These are phyloP conservation scores for Erinaceus europaeus DNA, from an alignment of 2,113 vertebrate genomes.

Conservation along the genomic window DNA sequence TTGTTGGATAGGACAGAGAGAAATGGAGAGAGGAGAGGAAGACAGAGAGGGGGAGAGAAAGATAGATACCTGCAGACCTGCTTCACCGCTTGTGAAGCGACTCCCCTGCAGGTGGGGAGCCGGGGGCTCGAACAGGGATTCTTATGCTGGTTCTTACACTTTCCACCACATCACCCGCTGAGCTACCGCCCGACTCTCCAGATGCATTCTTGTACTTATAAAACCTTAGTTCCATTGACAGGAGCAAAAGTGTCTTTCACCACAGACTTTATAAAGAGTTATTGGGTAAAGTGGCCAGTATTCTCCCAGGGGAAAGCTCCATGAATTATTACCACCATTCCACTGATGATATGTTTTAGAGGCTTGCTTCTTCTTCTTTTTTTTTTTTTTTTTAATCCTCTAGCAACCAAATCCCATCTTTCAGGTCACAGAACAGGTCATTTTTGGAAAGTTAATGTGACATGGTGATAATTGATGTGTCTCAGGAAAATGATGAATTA, in stretches of 20 bases:
- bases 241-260: no score
- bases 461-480: constrained; percentile 45
- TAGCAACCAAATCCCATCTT: not conserved
- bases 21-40: no score
- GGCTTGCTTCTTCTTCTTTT: no score
- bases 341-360: not conserved
- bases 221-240: not conserved
- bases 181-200: no score
- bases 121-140: no score
- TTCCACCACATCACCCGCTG: no score
- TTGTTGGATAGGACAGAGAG: not conserved
- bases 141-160: no score
- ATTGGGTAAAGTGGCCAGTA: not conserved
- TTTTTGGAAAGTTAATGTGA: constrained; percentile 51
- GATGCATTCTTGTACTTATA: not conserved
- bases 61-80: no score
- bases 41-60: not conserved
- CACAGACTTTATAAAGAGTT: no score
- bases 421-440: constrained; percentile 15
- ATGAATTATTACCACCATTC: not conserved
- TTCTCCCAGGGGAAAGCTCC: not conserved
- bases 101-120: no score
- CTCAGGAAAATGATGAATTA: constrained; percentile 56
- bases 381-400: constrained; percentile 29
- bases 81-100: no score